Percentiles rank a stretch among this genome's conserved stretches.
phyloP scores from a whole-genome alignment of 2,113 vertebrate species.

The Pituophis catenifer region DNA sequence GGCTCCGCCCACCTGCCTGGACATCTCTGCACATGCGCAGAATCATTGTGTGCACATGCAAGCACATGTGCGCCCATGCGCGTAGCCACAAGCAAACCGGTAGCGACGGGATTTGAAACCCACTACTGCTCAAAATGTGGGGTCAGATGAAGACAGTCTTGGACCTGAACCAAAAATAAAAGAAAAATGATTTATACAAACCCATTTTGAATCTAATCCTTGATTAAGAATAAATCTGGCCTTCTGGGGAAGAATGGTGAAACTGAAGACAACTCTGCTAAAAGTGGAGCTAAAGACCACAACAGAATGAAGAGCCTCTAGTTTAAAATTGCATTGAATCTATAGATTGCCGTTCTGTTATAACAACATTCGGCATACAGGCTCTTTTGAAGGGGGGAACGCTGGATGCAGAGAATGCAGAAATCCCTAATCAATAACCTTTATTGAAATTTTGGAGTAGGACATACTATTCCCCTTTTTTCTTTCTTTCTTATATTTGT shows the following conservation, averaged over 20 bases:
- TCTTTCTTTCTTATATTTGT: neutral
- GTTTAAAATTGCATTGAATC: neutral
- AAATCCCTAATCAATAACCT: neutral
- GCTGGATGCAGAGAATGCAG: neutral
- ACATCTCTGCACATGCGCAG: no score
- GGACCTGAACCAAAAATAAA: neutral
- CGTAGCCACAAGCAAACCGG: no score
- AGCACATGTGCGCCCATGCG: no score
- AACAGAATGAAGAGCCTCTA: neutral
- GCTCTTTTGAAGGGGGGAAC: neutral
- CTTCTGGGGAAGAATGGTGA: neutral
- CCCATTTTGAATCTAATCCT: neutral
- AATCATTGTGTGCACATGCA: no score
- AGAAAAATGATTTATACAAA: neutral
- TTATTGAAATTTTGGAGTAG: neutral
- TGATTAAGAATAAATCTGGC: neutral
- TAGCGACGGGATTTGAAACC: no score
- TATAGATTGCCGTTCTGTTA: neutral
- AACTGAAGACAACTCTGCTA: neutral
- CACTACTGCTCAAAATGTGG: neutral
- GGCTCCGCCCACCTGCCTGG: no score
- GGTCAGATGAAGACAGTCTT: neutral
- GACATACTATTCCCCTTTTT: neutral
- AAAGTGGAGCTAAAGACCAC: neutral
- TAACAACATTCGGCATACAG: neutral